Evolutionary conservation across 1,140 invertebrate genomes (phyloP), one percentile per base, ranked within the genome.

Genomic region (Pentalonia nigronervosa): DNA sequence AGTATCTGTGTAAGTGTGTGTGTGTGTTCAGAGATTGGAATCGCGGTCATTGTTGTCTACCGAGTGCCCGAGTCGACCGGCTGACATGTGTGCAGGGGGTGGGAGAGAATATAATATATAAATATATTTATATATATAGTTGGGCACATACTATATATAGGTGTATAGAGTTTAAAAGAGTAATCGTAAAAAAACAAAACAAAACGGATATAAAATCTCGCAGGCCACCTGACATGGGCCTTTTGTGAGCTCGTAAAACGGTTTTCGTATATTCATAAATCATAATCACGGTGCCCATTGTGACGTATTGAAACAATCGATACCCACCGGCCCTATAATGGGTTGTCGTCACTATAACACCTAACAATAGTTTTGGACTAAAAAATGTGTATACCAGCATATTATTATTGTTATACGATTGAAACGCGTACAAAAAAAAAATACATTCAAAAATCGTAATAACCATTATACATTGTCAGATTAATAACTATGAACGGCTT

Each of bases 221-320:
- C 89, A 6, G 45, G 89, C 89, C 89, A 90, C 89, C 89, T 90
- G 89, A 90, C 89, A 67, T 41, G 45, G 53, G 36, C 36, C 53
- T 90, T 90, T 90, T 90, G 88, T 90, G 20, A 90, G 53, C 34
- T 14, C 56, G 53, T 90, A 60, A 90, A 90, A 90, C 50, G 50
- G 88, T 67, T 67, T 90, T 90, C 36, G 89, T 67, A 36, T 47
- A 34, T 60, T 90, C 89, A 90, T 90, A 90, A 90, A 90, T 90
- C 89, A 90, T 60, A 90, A 60, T 90, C 89, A 90, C 41, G 56
- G 25, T 60, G 56, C 53, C 89, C 89, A 67, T 90, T 90, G 89
- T 90, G 89, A 90, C 56, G 89, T 67, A 67, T 90, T 67, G 89
- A 90, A 90, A 90, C 53, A 90, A 90, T 90, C 89, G 89, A 90